phyloP scores from a whole-genome alignment of 2,888 invertebrate species.

The Tachina lurida region DNA sequence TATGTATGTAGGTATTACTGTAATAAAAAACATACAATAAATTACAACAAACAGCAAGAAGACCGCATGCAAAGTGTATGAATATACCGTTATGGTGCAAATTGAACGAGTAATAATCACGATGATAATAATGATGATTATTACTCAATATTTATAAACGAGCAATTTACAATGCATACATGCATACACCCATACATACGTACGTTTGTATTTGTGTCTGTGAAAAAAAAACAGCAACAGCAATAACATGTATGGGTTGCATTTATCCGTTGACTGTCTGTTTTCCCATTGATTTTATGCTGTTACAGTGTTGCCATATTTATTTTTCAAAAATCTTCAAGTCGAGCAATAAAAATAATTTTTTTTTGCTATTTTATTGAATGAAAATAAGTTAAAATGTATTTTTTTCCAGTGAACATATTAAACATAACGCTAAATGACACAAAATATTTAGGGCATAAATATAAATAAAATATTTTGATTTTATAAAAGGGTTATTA shows the following conservation, averaged over 20 bases:
- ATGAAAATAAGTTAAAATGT: no score
- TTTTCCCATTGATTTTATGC: background rate
- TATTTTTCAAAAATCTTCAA: no score
- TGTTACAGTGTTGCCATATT: no score
- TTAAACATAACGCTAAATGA: no score
- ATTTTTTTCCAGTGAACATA: no score
- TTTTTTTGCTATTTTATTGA: no score
- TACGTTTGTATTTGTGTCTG: background rate
- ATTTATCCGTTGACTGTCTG: background rate
- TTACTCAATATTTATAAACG: slow-evolving; percentile 51
- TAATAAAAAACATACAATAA: slow-evolving; percentile 23
- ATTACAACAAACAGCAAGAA: slow-evolving; percentile 11
- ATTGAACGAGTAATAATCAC: slow-evolving; percentile 42
- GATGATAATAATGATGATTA: slow-evolving; percentile 47
- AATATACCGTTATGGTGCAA: slow-evolving; percentile 20
- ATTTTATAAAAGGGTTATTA: no score
- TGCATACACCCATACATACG: no score
- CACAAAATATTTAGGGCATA: no score
- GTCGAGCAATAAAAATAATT: no score
- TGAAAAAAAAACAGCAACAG: slow-evolving; percentile 14
- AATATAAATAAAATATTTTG: no score
- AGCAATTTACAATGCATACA: background rate
- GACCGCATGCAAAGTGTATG: slow-evolving; percentile 59
- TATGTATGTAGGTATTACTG: background rate
- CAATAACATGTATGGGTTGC: background rate